Conservation (phyloP, 2,888 invertebrate species). For the Drosophila austrosaltans region DNA sequence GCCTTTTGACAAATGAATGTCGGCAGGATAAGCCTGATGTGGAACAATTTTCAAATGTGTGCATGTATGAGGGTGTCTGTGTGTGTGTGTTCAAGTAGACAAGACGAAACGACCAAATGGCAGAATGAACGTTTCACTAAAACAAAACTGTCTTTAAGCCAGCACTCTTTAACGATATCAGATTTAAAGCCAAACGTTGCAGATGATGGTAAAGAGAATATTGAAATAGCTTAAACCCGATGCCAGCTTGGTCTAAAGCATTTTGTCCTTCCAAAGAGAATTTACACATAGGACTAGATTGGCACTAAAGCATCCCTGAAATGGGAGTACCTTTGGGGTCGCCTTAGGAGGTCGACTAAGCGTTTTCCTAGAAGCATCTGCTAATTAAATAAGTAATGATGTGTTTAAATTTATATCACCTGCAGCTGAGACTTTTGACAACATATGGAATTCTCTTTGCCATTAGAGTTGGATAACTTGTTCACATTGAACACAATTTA, state of each 20-base stretch:
- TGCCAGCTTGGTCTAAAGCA: too few species aligned
- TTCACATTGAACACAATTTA: not conserved
- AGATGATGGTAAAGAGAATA: not conserved
- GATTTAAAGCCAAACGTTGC: not conserved
- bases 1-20: slow-evolving; percentile 73
- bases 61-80: slow-evolving; percentile 19
- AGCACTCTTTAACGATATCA: not conserved
- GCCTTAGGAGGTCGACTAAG: not conserved
- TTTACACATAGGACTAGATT: not conserved
- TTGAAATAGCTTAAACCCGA: not conserved
- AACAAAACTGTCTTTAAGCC: not conserved
- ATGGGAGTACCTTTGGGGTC: not conserved
- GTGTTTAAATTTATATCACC: not conserved
- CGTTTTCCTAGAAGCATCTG: not conserved
- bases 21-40: slow-evolving; percentile 52
- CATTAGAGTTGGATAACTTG: too few species aligned
- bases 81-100: slow-evolving; percentile 8
- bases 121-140: not conserved
- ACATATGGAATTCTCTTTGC: not conserved
- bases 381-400: not conserved
- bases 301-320: not conserved
- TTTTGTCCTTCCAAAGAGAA: too few species aligned
- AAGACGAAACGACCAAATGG: not conserved
- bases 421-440: not conserved
- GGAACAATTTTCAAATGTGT: slow-evolving; percentile 57